Base-by-base conservation (phyloP, 2,113 vertebrate species). In the Porphyrio hochstetteri region DNA sequence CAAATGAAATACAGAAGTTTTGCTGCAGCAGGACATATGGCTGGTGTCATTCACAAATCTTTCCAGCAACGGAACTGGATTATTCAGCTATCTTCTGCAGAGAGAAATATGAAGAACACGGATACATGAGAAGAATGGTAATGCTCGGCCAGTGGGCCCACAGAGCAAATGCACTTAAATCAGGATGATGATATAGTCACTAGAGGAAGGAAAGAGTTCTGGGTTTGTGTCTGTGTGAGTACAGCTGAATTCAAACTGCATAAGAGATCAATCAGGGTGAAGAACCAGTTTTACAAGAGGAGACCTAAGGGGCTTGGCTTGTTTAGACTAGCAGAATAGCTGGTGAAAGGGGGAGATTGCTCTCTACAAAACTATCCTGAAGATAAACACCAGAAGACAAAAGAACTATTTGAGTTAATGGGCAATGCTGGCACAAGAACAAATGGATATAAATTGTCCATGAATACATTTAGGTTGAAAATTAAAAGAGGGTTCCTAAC, bases 321-420 rank as follows among this genome's bases (percentile, higher is more conserved):
- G 85, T 88, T 90, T 85, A 88, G 82, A 89, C 89, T 82, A 50
- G 67, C 50, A 80, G 91, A 96, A 89, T 40, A 95, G 65, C 50
- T 89, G 67, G 61, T 76, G 78, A 91, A 95, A 95, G 48, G 24
- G 19, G 19, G 7, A 85, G 53, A 74, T 24, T 53, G 19, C 31
- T 78, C 42, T 84, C 81, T 89, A 72, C 57, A 92, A 92, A 91
- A 72, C 61, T 85, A 12, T 85, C 70, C 86, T 76, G 63, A 57
- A 55, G 57, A 87, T 79, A 94, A 91, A 95, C 50, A 95, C 19
- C 44, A 85, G 50, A 92, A 91, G 61, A 94, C 86, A 96, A 87
- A 95, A 95, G 61, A 96, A 79, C 48, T 60, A 53, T 82, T 92
- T 79, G 63, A 68, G n/a, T 48, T 95, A 95, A 94, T 85, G 50